phyloP scores from a whole-genome alignment of 2,113 vertebrate species.

The Sinocyclocheilus grahami region DNA sequence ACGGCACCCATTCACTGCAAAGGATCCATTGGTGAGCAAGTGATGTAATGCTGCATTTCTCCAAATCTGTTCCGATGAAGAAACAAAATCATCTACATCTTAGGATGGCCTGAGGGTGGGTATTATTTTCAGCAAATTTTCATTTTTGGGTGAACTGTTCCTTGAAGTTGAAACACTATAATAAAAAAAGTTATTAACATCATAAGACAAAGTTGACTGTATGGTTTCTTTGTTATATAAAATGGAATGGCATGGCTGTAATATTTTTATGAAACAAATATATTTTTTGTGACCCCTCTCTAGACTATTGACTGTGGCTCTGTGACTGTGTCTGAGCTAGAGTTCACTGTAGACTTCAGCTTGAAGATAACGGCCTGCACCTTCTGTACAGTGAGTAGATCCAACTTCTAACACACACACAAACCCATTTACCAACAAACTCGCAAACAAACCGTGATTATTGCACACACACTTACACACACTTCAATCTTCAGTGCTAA shows the following conservation, averaged over 20 bases:
- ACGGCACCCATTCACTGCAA: background rate
- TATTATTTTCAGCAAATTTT: background rate
- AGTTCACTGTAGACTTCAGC: constrained; percentile 87
- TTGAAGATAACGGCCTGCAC: constrained; percentile 80
- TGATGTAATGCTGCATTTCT: background rate
- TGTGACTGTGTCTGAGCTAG: constrained; percentile 80
- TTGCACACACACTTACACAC: background rate
- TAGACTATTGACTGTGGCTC: constrained; percentile 87
- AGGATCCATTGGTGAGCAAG: background rate
- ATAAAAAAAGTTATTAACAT: no score
- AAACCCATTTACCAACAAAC: constrained; percentile 37
- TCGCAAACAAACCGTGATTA: background rate
- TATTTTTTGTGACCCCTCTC: constrained; percentile 1
- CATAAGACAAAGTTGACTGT: background rate
- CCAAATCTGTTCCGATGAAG: background rate
- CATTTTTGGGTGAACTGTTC: background rate
- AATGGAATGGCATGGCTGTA: no score
- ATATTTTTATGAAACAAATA: no score
- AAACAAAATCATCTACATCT: background rate
- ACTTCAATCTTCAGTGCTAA: constrained; percentile 54
- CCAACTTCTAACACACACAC: constrained; percentile 21
- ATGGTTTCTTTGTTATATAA: background rate
- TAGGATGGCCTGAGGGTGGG: background rate
- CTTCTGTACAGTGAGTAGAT: constrained; percentile 83
- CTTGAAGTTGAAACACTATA: background rate